Evolutionary conservation across 2,113 vertebrate species (phyloP), one percentile per base, ranked within the genome.

Genomic region (Burhinus oedicnemus): DNA sequence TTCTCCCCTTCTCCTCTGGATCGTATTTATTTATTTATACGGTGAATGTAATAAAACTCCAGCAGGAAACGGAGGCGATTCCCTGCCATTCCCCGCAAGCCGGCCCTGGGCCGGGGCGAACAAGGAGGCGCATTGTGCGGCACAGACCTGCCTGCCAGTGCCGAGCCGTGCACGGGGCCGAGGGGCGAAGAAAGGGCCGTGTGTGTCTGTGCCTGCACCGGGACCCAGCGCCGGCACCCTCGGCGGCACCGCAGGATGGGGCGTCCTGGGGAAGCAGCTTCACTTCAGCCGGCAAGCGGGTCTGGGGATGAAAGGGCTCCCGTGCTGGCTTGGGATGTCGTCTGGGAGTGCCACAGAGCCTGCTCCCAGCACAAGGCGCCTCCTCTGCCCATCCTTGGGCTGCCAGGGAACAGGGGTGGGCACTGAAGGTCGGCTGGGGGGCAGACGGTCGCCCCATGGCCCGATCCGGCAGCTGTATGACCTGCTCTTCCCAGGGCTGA

Each of bases 51-150:
- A 97, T 98, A 97, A 97, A 98, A 96, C 96, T 83, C 96, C 89
- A 60, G 83, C 97, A 98, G 97, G 97, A 98, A 97, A 97, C 69
- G 93, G 97, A 96, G 96, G 97, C 95, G 95, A 97, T 98, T 97
- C 96, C 87, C 95, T 95, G 96, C 96, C 96, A 91, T 97, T 97
- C 96, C 95, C 91, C 64, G 5, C 85, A 95, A 94, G 97, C 85
- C 80, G 8, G 93, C 86, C 85, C 93, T 27, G 89, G 78, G 81
- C 83, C 1, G 21, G 55, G 88, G 64, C 1, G 84, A 96, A 97
- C 97, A 97, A 97, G 97, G 97, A 97, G 89, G 21, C 0, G 51
- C 96, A 82, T 97, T 98, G 97, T 98, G 92, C 57, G 9, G 90
- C 27, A 0, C 47, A 42, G 65, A 54, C 57, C 77, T 11, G 87